phyloP scores from a whole-genome alignment of 2,888 invertebrate genomes.

The Drosophila yooni region DNA sequence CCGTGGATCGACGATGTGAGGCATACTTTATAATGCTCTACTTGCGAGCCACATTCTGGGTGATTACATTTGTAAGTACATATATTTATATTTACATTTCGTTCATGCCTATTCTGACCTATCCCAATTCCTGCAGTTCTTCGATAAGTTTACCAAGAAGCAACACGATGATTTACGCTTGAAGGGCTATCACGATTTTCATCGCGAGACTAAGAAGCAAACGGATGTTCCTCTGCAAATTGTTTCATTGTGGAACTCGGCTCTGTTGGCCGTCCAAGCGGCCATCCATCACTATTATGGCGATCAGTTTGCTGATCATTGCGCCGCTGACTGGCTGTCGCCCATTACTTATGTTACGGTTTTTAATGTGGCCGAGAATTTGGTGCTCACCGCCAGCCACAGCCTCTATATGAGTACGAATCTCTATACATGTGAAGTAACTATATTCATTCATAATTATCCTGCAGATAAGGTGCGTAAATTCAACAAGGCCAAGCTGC shows the following conservation, averaged over 20 bases:
- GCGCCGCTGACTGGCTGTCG: constrained; percentile 85
- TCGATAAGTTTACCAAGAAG: constrained; percentile 87
- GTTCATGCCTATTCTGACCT: constrained; percentile 3
- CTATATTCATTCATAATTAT: background rate
- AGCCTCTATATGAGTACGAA: constrained; percentile 86
- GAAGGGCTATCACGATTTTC: constrained; percentile 89
- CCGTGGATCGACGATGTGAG: constrained; percentile 85
- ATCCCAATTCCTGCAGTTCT: constrained; percentile 83
- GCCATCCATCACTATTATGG: constrained; percentile 87
- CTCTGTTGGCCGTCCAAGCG: constrained; percentile 86
- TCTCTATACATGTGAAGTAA: background rate
- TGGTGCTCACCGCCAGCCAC: constrained; percentile 86
- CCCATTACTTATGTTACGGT: constrained; percentile 87
- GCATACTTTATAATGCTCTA: constrained; percentile 88
- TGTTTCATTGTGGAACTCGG: constrained; percentile 88
- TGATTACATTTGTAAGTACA: constrained; percentile 86
- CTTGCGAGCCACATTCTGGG: constrained; percentile 87
- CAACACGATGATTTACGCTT: constrained; percentile 88
- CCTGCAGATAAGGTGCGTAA: constrained; percentile 86
- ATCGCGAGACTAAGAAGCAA: constrained; percentile 87
- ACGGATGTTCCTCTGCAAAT: constrained; percentile 88
- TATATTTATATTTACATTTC: background rate
- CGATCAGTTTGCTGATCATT: constrained; percentile 86
- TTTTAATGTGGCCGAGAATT: constrained; percentile 86
- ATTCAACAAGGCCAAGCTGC: constrained; percentile 87